Evolutionary conservation across 2,113 vertebrate species (phyloP).

Genomic region (Microcebus ravelobensis): DNA sequence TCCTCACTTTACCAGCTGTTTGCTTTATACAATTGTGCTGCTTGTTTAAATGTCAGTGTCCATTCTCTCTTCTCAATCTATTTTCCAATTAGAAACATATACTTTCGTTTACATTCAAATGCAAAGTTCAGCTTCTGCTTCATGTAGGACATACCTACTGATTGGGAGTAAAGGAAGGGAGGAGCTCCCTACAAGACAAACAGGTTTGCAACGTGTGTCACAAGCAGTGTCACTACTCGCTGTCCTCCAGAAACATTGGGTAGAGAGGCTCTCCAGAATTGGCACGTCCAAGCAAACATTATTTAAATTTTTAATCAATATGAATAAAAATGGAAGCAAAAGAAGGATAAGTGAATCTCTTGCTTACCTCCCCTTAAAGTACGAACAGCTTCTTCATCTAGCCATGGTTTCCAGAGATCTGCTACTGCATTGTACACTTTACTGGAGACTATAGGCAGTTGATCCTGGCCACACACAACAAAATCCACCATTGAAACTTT

Average conservation of each 20-base stretch:
- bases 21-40: not conserved
- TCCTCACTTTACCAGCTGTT: not conserved
- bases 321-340: not conserved
- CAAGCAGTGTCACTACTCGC: not conserved
- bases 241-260: not conserved
- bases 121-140: not conserved
- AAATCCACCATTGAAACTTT: constrained; percentile 17
- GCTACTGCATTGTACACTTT: constrained; percentile 92
- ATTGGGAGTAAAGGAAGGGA: not conserved
- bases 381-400: constrained; percentile 88
- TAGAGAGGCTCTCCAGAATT: not conserved
- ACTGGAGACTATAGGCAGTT: constrained; percentile 88
- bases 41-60: not conserved
- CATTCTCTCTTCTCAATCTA: not conserved
- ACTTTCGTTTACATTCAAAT: not conserved
- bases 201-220: not conserved
- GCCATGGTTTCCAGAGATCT: constrained; percentile 93
- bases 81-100: not conserved
- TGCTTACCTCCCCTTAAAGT: constrained; percentile 92
- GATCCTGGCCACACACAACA: constrained; percentile 89
- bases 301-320: not conserved
- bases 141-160: not conserved
- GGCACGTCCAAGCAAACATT: not conserved
- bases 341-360: not conserved
- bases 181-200: not conserved